Evolutionary conservation across 2,888 invertebrate genomes (phyloP).

Genomic region (Mamestra brassicae): DNA sequence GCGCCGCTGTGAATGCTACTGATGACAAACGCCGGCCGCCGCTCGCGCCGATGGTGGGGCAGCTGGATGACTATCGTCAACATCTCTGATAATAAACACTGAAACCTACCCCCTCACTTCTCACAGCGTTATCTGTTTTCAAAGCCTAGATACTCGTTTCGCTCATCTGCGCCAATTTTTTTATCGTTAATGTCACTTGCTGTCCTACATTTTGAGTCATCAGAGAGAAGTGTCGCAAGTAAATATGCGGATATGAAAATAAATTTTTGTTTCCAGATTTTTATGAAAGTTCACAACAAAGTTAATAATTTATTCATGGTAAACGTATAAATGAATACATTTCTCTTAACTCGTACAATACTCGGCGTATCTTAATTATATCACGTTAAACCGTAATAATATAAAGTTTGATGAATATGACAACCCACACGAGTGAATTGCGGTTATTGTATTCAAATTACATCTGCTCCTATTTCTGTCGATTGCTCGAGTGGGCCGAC

Average conservation of each 20-base stretch:
- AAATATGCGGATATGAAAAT: constrained; percentile 41
- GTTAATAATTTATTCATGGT: background rate
- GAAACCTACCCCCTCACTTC: constrained; percentile 79
- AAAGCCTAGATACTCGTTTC: constrained; percentile 68
- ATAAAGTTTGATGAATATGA: constrained; percentile 45
- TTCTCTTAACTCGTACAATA: constrained; percentile 1
- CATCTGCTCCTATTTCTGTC: constrained; percentile 68
- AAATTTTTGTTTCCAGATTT: constrained; percentile 11
- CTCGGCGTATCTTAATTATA: constrained; percentile 20
- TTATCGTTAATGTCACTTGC: constrained; percentile 67
- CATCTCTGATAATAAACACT: constrained; percentile 81
- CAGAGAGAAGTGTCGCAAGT: constrained; percentile 50
- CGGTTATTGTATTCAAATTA: constrained; percentile 78
- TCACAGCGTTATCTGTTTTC: constrained; percentile 68
- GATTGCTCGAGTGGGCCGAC: constrained; percentile 60
- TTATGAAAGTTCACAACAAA: constrained; percentile 8
- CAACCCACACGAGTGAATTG: constrained; percentile 65
- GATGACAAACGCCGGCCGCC: constrained; percentile 67
- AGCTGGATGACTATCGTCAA: constrained; percentile 73
- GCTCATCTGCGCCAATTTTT: constrained; percentile 68
- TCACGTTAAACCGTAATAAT: constrained; percentile 30
- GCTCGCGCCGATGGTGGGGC: constrained; percentile 75
- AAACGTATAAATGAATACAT: background rate
- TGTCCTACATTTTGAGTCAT: constrained; percentile 54
- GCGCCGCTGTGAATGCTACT: constrained; percentile 85